These are phyloP conservation scores for Megamerina dolium DNA, from an alignment of 2,888 invertebrate species.

Conservation along the genomic window DNA sequence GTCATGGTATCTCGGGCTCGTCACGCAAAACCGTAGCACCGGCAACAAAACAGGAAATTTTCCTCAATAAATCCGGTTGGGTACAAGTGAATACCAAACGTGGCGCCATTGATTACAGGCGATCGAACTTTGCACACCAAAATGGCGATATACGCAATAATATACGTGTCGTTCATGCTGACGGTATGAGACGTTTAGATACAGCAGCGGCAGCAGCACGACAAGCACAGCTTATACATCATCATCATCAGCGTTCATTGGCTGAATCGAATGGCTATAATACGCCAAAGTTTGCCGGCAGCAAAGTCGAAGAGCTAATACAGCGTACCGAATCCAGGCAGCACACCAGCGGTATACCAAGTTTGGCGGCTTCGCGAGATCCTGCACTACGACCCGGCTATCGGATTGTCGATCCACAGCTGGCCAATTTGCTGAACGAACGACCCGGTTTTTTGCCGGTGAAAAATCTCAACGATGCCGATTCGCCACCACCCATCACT, in stretches of 20 bases:
- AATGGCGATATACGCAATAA: slow-evolving; percentile 31
- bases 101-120: slow-evolving; percentile 38
- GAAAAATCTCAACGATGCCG: slow-evolving; percentile 40
- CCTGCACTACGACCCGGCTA: slow-evolving; percentile 42
- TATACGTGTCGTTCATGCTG: slow-evolving; percentile 36
- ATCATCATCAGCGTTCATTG: slow-evolving; percentile 29
- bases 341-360: slow-evolving; percentile 21
- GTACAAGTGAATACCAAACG: slow-evolving; percentile 50
- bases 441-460: slow-evolving; percentile 49
- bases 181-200: slow-evolving; percentile 28
- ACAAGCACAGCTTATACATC: slow-evolving; percentile 25
- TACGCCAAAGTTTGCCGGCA: slow-evolving; percentile 35
- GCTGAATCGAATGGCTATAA: slow-evolving; percentile 25
- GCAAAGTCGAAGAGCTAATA: slow-evolving; percentile 49
- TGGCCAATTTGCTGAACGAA: slow-evolving; percentile 46
- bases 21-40: slow-evolving; percentile 25
- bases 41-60: slow-evolving; percentile 43
- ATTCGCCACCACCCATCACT: slow-evolving; percentile 61
- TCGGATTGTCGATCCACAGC: slow-evolving; percentile 44
- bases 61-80: slow-evolving; percentile 51
- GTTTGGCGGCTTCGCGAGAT: slow-evolving; percentile 22
- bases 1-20: background rate
- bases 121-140: slow-evolving; percentile 33
- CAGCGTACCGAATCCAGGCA: slow-evolving; percentile 44
- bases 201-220: slow-evolving; percentile 27